Percentiles rank a stretch among this genome's conserved stretches.
Evolutionary conservation across 2,888 invertebrate genomes (phyloP).

Genomic region (Cepaea hortensis): DNA sequence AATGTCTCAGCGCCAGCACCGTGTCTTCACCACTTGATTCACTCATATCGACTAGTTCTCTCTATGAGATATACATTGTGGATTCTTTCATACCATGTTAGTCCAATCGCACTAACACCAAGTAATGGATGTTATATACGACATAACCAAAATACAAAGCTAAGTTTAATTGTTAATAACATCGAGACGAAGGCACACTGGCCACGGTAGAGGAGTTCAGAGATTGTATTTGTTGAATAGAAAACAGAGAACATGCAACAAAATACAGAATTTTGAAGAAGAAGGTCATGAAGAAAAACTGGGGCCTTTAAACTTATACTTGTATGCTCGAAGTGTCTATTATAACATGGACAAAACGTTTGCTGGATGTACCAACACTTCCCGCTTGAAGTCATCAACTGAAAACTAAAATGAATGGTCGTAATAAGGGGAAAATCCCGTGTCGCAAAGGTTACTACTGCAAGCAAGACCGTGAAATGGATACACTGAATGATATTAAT

Average conservation of each 20-base stretch:
- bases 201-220: slow-evolving; percentile 13
- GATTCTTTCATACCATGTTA: too few species aligned
- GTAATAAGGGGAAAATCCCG: not conserved
- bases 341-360: not conserved
- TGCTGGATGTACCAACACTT: not conserved
- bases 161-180: too few species aligned
- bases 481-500: not conserved
- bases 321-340: not conserved
- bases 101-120: too few species aligned
- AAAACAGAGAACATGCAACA: not conserved
- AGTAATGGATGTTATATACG: too few species aligned
- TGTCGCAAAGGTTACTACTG: not conserved
- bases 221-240: not conserved
- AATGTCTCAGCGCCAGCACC: too few species aligned
- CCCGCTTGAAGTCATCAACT: not conserved
- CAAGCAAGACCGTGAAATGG: not conserved
- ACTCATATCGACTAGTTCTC: too few species aligned
- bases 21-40: too few species aligned
- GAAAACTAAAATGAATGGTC: slow-evolving; percentile 1
- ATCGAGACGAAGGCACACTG: slow-evolving; percentile 12
- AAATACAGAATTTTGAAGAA: not conserved
- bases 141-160: too few species aligned
- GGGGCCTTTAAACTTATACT: not conserved
- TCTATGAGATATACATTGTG: too few species aligned
- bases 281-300: not conserved